Percentiles rank a stretch among this genome's conserved stretches.
Evolutionary conservation across 2,113 vertebrate genomes (phyloP).

Genomic region (Mobula birostris): DNA sequence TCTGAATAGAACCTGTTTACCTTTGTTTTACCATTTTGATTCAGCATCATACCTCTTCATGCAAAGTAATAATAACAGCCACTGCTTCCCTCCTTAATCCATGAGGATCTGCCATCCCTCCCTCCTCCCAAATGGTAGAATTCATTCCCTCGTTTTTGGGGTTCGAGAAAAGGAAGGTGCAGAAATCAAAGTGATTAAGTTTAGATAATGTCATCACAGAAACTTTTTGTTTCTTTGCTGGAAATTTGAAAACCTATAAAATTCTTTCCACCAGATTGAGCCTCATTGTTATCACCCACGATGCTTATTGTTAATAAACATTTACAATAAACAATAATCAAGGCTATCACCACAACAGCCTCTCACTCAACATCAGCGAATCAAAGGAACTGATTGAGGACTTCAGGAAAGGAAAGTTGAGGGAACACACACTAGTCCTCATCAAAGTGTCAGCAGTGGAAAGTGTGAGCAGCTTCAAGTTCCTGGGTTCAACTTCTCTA

Average conservation of each 20-base stretch:
- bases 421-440: no score
- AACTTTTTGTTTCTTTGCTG: background rate
- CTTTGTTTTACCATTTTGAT: background rate
- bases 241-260: background rate
- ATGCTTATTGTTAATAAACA: background rate
- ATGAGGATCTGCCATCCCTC: background rate
- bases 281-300: background rate
- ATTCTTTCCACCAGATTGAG: background rate
- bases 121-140: background rate
- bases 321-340: no score
- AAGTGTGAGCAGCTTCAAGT: no score
- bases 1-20: background rate
- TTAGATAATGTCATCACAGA: background rate
- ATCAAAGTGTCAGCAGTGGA: no score
- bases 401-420: no score
- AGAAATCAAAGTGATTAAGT: background rate
- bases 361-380: no score
- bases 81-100: background rate
- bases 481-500: no score
- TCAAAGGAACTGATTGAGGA: no score
- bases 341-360: no score
- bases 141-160: background rate
- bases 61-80: background rate
- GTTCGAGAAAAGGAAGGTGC: background rate
- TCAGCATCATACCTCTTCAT: background rate